phyloP scores from a whole-genome alignment of 2,113 vertebrate species.

The Eubucco bourcierii region DNA sequence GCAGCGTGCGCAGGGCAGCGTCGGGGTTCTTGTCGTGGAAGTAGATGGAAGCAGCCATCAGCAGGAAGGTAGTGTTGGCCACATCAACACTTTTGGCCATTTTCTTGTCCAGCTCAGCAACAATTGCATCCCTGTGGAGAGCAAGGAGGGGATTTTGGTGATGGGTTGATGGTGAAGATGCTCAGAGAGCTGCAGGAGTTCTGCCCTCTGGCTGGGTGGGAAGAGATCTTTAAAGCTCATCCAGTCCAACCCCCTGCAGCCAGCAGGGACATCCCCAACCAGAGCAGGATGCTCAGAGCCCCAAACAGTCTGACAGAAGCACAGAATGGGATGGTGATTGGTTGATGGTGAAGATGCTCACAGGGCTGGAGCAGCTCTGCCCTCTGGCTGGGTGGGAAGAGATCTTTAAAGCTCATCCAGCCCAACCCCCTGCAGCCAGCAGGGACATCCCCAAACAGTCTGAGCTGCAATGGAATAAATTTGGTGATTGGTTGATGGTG shows the following conservation, averaged over 20 bases:
- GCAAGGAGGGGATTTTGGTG: accelerated
- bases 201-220: background rate
- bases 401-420: background rate
- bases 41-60: slow-evolving; percentile 93
- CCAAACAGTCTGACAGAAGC: too few relatives aligned
- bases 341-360: too few relatives aligned
- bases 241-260: too few relatives aligned
- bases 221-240: background rate
- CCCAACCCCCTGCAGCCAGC: background rate
- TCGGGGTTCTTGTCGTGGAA: slow-evolving; percentile 86
- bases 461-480: background rate
- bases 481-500: too few relatives aligned
- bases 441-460: background rate
- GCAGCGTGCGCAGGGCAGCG: slow-evolving; percentile 85
- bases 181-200: too few relatives aligned
- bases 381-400: background rate
- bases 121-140: slow-evolving; percentile 79
- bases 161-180: too few relatives aligned
- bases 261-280: background rate
- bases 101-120: slow-evolving; percentile 88
- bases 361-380: too few relatives aligned
- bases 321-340: too few relatives aligned
- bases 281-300: too few relatives aligned
- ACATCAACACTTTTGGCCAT: slow-evolving; percentile 90
- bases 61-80: slow-evolving; percentile 87